These are phyloP conservation scores for Tympanoctomys barrerae DNA, from an alignment of 2,797 vertebrate genomes.

Conservation along the genomic window DNA sequence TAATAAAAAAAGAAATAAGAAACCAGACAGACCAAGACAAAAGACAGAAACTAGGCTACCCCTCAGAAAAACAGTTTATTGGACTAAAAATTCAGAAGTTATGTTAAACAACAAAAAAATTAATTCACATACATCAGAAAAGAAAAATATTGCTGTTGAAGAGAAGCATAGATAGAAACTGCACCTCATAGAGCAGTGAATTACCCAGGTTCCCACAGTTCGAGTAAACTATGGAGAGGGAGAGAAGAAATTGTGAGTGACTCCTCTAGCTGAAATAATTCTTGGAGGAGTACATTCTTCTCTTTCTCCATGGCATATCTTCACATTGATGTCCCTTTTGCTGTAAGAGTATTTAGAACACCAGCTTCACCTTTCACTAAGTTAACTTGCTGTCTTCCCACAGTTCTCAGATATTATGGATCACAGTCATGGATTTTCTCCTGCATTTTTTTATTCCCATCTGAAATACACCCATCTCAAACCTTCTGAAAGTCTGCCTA, in stretches of 20 bases:
- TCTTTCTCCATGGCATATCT: neutral
- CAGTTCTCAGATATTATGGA: neutral
- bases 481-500: neutral
- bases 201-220: neutral
- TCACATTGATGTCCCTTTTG: neutral
- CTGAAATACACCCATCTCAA: neutral
- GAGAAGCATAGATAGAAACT: neutral
- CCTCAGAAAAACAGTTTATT: slow-evolving; percentile 40
- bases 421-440: neutral
- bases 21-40: neutral
- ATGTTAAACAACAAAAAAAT: slow-evolving; percentile 7
- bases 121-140: slow-evolving; percentile 22
- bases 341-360: neutral
- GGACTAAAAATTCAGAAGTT: slow-evolving; percentile 7
- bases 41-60: neutral
- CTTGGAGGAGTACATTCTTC: neutral
- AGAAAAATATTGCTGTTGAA: neutral
- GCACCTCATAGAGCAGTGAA: neutral
- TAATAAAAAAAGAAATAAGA: neutral
- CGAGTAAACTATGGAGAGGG: neutral
- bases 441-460: neutral
- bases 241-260: neutral
- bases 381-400: neutral
- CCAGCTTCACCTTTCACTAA: neutral
- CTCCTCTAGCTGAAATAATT: slow-evolving; percentile 6